Evolutionary conservation across 2,113 vertebrate species (phyloP), one percentile per base, ranked within the genome.

Genomic region (Talpa occidentalis): DNA sequence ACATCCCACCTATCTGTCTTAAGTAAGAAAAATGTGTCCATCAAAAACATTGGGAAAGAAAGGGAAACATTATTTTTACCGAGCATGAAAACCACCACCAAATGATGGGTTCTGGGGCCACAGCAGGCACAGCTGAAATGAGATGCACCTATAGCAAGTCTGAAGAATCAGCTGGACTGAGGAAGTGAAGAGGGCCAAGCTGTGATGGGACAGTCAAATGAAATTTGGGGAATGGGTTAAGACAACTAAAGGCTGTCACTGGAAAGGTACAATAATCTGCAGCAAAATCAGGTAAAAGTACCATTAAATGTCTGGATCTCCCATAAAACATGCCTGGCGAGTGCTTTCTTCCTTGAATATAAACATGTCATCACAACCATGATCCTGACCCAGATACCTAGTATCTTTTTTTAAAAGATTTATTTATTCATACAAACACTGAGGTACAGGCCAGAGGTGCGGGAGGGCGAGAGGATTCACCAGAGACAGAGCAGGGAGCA

Each of bases 1-100:
- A 93, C 59, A 83, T 76, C 40, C 66, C 40, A 91, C 52, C n/a
- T 84, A 81, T 16, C 69, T 83, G 52, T 67, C 73, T 77, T 81
- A 35, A 93, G 54, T 35, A 74, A 72, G 90, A 90, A 93, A 96
- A 89, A 94, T 15, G 28, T 87, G 59, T 44, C 59, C 79, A 92
- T 93, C 80, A 72, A 80, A 91, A 90, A 88, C 40, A 64, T 21
- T 26, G 10, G 64, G 21, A n/a, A 93, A 83, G 40, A 62, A 85
- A 92, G 49, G 7, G 35, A 66, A 78, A 76, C 40, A 40, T 54
- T 70, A 66, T 54, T 89, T 83, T 88, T 93, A 64, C 35, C 8
- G 35, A 66, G 14, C 30, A 69, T 78, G 42, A 56, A 78, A 93
- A 81, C 35, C 70, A 32, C 81, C 42, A 32, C 12, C 69, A 79